phyloP scores from a whole-genome alignment of 2,888 invertebrate genomes.

The Sinopyrophorus schimmeli region DNA sequence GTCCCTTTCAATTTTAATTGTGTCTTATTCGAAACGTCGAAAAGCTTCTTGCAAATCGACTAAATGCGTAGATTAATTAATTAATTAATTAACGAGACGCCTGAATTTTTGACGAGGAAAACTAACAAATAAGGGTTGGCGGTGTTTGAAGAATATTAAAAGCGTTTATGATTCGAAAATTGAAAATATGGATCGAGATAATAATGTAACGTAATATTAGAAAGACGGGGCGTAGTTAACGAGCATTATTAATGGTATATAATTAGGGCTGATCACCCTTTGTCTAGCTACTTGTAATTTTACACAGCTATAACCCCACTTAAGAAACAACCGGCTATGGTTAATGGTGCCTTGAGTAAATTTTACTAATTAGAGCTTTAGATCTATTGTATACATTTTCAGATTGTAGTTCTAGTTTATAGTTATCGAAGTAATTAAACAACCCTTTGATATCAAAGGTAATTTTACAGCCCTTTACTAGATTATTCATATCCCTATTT shows the following conservation, averaged over 20 bases:
- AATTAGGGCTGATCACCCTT: conserved; percentile 9
- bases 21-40: too few relatives aligned
- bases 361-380: conserved; percentile 25
- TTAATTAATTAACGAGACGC: too few relatives aligned
- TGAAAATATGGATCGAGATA: too few relatives aligned
- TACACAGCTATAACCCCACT: conserved; percentile 6
- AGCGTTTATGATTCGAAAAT: too few relatives aligned
- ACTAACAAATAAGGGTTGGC: too few relatives aligned
- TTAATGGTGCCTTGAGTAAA: conserved; percentile 20
- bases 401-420: conserved; percentile 23
- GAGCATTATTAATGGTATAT: conserved; percentile 9
- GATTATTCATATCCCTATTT: conserved; percentile 15
- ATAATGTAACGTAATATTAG: too few relatives aligned
- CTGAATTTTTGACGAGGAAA: too few relatives aligned
- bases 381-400: conserved; percentile 24
- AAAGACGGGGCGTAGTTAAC: too few relatives aligned
- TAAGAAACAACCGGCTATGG: conserved; percentile 8
- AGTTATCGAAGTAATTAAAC: conserved; percentile 24
- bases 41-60: too few relatives aligned
- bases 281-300: conserved; percentile 10
- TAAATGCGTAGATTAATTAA: too few relatives aligned
- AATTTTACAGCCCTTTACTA: conserved; percentile 15
- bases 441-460: conserved; percentile 23
- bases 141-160: too few relatives aligned
- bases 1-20: too few relatives aligned